Conservation (phyloP, 2,888 invertebrate genomes). For the Amblyjoppa proteus region DNA sequence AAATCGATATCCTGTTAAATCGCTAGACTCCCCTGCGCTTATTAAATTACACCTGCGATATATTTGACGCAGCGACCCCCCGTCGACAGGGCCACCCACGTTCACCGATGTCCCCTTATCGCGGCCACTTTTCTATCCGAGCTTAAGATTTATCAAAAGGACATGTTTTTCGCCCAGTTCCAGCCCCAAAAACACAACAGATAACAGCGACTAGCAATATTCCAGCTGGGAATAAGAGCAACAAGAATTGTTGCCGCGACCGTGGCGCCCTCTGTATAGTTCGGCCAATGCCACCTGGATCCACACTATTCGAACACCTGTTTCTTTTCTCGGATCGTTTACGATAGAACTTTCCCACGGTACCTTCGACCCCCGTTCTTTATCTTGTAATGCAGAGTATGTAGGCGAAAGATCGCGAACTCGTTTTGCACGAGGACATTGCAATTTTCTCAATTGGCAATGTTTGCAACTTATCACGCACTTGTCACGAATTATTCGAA, state of each 20-base stretch:
- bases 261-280: slow-evolving; percentile 70
- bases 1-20: slow-evolving; percentile 83
- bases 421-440: neutral
- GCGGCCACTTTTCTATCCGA: slow-evolving; percentile 19
- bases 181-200: slow-evolving; percentile 81
- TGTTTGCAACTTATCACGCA: neutral
- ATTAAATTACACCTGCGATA: slow-evolving; percentile 78
- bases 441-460: neutral
- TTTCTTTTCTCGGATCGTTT: slow-evolving; percentile 15
- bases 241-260: slow-evolving; percentile 74
- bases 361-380: slow-evolving; percentile 3
- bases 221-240: slow-evolving; percentile 81
- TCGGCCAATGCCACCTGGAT: slow-evolving; percentile 32
- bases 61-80: slow-evolving; percentile 10
- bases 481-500: neutral
- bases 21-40: slow-evolving; percentile 77
- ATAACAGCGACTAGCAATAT: slow-evolving; percentile 79
- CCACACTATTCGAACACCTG: slow-evolving; percentile 32
- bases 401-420: neutral
- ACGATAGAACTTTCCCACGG: neutral
- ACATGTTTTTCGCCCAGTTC: slow-evolving; percentile 77
- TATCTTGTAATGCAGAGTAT: neutral
- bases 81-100: neutral
- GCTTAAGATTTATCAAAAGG: slow-evolving; percentile 73
- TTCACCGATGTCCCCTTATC: slow-evolving; percentile 33